Evolutionary conservation across 1,140 invertebrate species (phyloP).

Genomic region (Halictus rubicundus): DNA sequence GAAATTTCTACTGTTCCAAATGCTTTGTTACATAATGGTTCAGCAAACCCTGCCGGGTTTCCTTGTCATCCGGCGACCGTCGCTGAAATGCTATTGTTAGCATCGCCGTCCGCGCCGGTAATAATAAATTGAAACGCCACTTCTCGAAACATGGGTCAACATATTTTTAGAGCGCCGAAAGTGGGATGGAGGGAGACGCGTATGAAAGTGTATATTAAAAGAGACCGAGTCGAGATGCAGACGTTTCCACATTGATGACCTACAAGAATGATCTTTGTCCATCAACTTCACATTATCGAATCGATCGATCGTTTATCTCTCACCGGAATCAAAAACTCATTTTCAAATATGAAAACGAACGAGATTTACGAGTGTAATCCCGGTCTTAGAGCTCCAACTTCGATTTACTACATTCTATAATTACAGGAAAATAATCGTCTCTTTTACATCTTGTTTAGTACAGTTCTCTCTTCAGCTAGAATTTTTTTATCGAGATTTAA

Average conservation of each 20-base stretch:
- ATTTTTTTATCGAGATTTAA: too few relatives aligned
- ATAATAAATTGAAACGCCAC: constrained; percentile 78
- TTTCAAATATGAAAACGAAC: not conserved
- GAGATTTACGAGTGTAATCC: too few relatives aligned
- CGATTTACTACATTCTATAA: too few relatives aligned
- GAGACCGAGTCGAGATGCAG: not conserved
- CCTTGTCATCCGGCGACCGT: constrained; percentile 58
- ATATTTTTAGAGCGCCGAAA: constrained; percentile 74
- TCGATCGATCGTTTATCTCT: too few relatives aligned
- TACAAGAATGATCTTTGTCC: too few relatives aligned
- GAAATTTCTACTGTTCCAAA: constrained; percentile 31
- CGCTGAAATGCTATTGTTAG: constrained; percentile 78
- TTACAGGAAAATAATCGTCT: too few relatives aligned
- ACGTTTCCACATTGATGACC: not conserved
- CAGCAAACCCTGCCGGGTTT: constrained; percentile 72
- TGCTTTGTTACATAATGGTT: constrained; percentile 73
- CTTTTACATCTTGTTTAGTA: too few relatives aligned
- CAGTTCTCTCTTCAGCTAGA: too few relatives aligned
- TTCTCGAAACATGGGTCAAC: constrained; percentile 77
- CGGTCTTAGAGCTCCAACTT: too few relatives aligned
- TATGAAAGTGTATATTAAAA: constrained; percentile 27
- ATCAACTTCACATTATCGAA: not conserved
- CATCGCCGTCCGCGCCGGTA: constrained; percentile 69
- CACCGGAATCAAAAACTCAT: too few relatives aligned
- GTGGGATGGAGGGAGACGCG: constrained; percentile 41